These are phyloP conservation scores for Hylaea fasciaria DNA, from an alignment of 2,888 invertebrate species.

Conservation along the genomic window DNA sequence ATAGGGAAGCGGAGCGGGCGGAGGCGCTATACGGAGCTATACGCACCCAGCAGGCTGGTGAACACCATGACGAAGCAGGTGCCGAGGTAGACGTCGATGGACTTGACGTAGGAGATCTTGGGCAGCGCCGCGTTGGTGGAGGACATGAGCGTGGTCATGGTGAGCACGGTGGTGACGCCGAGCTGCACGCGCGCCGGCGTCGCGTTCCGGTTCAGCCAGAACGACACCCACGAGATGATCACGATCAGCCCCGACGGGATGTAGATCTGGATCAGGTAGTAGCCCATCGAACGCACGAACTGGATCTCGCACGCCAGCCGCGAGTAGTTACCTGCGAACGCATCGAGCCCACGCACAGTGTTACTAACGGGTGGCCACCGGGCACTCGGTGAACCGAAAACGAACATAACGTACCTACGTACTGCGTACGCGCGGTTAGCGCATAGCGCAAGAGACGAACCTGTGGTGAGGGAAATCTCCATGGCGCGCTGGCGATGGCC, in stretches of 20 bases:
- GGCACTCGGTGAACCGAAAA: no score
- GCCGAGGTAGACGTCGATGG: conserved; percentile 97
- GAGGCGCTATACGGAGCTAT: no score
- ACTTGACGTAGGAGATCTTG: conserved; percentile 98
- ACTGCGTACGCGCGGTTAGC: no score
- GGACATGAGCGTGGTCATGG: conserved; percentile 98
- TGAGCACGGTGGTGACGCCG: conserved; percentile 97
- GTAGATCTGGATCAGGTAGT: conserved; percentile 98
- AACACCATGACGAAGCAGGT: conserved; percentile 99
- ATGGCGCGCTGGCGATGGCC: conserved; percentile 96
- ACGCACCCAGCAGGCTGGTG: conserved; percentile 94
- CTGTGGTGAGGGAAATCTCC: conserved; percentile 97
- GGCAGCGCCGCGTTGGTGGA: conserved; percentile 97
- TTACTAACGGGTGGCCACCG: neutral
- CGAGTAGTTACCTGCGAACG: conserved; percentile 93
- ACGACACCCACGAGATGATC: conserved; percentile 97
- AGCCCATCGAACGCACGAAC: conserved; percentile 98
- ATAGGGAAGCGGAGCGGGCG: neutral
- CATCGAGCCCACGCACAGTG: conserved; percentile 7
- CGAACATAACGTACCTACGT: no score
- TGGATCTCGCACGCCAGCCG: conserved; percentile 96
- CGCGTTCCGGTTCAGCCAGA: conserved; percentile 96
- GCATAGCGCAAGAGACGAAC: conserved; percentile 78
- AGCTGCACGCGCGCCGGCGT: conserved; percentile 96
- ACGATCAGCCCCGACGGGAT: conserved; percentile 97